Evolutionary conservation across 2,888 invertebrate genomes (phyloP).

Genomic region (Acanthosepion esculentum): DNA sequence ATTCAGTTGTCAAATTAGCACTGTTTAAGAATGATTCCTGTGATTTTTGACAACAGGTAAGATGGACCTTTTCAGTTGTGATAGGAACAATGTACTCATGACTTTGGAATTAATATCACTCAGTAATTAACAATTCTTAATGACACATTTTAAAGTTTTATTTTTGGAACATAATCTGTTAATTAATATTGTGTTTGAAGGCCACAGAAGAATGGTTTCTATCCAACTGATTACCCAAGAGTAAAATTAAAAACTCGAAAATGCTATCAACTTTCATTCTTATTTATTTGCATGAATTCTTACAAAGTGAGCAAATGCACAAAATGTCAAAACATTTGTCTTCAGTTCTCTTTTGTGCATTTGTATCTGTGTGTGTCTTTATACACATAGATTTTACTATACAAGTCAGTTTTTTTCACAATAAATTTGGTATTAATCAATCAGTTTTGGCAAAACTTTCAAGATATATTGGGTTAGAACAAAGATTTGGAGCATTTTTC

Average conservation of each 20-base stretch:
- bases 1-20: too few species aligned
- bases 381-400: neutral
- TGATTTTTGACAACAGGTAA: neutral
- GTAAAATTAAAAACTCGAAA: neutral
- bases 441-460: too few species aligned
- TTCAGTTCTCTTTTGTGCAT: neutral
- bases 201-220: neutral
- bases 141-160: neutral
- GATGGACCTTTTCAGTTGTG: neutral
- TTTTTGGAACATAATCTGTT: neutral
- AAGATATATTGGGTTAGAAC: too few species aligned
- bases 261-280: neutral
- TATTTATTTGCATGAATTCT: neutral
- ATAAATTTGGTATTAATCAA: too few species aligned
- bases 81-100: neutral
- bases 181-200: constrained; percentile 33
- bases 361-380: too few species aligned
- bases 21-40: neutral
- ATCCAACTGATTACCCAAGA: constrained; percentile 33
- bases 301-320: neutral
- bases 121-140: neutral
- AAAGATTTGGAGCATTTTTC: too few species aligned
- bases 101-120: neutral
- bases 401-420: too few species aligned
- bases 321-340: neutral